Evolutionary conservation across 2,797 vertebrate species (phyloP).

Genomic region (Parambassis ranga): DNA sequence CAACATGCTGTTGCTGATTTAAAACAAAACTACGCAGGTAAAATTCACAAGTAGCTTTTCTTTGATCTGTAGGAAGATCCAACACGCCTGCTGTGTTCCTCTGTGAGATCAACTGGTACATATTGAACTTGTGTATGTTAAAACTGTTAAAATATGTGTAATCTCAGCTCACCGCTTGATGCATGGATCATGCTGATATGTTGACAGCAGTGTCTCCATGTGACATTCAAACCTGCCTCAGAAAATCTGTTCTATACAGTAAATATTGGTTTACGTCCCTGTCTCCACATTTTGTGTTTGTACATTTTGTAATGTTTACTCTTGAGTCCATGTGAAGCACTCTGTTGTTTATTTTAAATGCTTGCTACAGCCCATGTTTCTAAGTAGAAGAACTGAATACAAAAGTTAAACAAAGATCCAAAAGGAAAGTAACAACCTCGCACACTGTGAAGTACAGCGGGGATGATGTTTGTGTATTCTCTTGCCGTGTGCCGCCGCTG

Average conservation of each 20-base stretch:
- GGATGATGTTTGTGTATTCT: background rate
- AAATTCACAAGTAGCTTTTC: too few species aligned
- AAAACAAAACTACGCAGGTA: too few species aligned
- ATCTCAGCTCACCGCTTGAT: too few species aligned
- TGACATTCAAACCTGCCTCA: background rate
- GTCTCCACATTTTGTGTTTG: slow-evolving; percentile 7
- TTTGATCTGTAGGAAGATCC: too few species aligned
- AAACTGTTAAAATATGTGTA: too few species aligned
- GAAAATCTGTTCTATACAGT: background rate
- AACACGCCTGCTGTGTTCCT: too few species aligned
- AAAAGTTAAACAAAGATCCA: background rate
- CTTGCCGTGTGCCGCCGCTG: background rate
- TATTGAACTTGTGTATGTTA: too few species aligned
- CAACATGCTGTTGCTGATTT: too few species aligned
- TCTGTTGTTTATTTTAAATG: slow-evolving; percentile 17
- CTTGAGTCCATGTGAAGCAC: background rate
- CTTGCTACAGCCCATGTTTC: slow-evolving; percentile 1
- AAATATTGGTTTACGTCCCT: slow-evolving; percentile 20
- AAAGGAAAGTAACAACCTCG: background rate
- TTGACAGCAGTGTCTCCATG: background rate
- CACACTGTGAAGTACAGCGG: background rate
- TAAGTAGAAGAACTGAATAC: background rate
- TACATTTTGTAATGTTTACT: slow-evolving; percentile 16
- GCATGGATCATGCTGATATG: background rate
- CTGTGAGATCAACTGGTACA: too few species aligned